A percentile compares a stretch with the other conserved stretches of the same genome.
Conservation (phyloP, 2,888 invertebrate species). For the Oxycera nigricornis region DNA sequence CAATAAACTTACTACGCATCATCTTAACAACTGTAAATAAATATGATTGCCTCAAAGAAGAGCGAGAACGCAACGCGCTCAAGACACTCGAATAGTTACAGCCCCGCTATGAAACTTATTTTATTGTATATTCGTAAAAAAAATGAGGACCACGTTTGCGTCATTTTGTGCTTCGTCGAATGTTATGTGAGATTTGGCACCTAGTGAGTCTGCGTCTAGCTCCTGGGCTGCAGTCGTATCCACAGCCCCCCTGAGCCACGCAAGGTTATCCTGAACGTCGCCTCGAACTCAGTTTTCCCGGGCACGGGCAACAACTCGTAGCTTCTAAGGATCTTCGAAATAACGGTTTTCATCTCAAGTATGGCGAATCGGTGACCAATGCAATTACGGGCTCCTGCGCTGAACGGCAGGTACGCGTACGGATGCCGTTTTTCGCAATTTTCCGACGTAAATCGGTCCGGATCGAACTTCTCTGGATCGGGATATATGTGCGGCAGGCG, state of each 20-base stretch:
- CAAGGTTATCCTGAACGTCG: slow-evolving; percentile 66
- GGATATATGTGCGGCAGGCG: slow-evolving; percentile 66
- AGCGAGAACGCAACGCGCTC: too few species aligned
- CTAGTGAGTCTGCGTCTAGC: neutral
- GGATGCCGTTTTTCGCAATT: slow-evolving; percentile 65
- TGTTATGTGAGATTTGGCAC: too few species aligned
- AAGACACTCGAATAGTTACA: too few species aligned
- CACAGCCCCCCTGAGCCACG: slow-evolving; percentile 68
- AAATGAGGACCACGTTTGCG: too few species aligned
- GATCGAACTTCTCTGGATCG: slow-evolving; percentile 66
- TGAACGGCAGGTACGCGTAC: slow-evolving; percentile 68
- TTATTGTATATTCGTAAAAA: too few species aligned
- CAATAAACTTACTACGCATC: too few species aligned
- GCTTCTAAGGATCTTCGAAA: slow-evolving; percentile 64
- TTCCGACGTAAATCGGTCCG: slow-evolving; percentile 66
- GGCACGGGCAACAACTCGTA: slow-evolving; percentile 63
- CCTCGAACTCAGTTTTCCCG: slow-evolving; percentile 63
- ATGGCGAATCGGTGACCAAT: slow-evolving; percentile 68
- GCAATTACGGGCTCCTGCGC: slow-evolving; percentile 67
- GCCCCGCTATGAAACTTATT: too few species aligned
- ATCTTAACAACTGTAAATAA: too few species aligned
- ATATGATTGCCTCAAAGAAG: too few species aligned
- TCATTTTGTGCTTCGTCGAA: too few species aligned
- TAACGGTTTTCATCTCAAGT: slow-evolving; percentile 68
- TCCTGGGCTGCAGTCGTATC: slow-evolving; percentile 63